Percentiles rank a stretch among this genome's conserved stretches.
phyloP scores from a whole-genome alignment of 2,113 vertebrate species.

The Coregonus clupeaformis region DNA sequence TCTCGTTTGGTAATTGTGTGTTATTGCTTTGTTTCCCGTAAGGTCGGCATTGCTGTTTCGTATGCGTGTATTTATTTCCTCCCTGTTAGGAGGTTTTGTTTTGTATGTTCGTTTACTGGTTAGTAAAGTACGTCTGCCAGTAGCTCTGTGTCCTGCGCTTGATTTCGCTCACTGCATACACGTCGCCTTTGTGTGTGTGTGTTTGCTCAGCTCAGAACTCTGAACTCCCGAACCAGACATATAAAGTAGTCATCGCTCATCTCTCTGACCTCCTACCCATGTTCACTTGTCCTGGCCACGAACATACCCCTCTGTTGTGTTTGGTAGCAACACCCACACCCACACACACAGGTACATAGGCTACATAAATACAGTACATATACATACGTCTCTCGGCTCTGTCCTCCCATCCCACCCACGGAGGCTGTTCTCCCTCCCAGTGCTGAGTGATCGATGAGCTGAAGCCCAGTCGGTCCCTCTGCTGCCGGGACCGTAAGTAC shows the following conservation, averaged over 20 bases:
- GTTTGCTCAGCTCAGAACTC: slow-evolving; percentile 8
- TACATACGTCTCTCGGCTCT: slow-evolving; percentile 39
- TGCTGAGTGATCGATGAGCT: slow-evolving; percentile 69
- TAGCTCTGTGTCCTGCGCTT: too few species aligned
- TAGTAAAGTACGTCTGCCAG: too few species aligned
- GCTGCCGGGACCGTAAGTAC: slow-evolving; percentile 36
- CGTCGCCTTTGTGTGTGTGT: too few species aligned
- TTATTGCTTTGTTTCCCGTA: too few species aligned
- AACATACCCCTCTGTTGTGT: slow-evolving; percentile 37
- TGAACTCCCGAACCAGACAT: slow-evolving; percentile 26
- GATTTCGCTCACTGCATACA: too few species aligned
- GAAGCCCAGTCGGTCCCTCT: slow-evolving; percentile 34
- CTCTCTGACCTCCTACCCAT: slow-evolving; percentile 34
- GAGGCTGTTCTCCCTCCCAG: slow-evolving; percentile 56
- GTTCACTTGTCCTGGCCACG: slow-evolving; percentile 34
- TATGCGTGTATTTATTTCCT: too few species aligned
- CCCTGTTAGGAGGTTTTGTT: too few species aligned
- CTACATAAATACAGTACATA: slow-evolving; percentile 20
- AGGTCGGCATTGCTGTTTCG: too few species aligned
- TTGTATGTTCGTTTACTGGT: too few species aligned
- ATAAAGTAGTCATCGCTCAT: slow-evolving; percentile 37
- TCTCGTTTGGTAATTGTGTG: too few species aligned
- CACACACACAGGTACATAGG: neutral
- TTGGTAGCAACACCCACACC: slow-evolving; percentile 35
- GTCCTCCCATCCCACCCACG: slow-evolving; percentile 62